Evolutionary conservation across 2,797 vertebrate species (phyloP), one percentile per base, ranked within the genome.

Genomic region (Poecilia wingei): DNA sequence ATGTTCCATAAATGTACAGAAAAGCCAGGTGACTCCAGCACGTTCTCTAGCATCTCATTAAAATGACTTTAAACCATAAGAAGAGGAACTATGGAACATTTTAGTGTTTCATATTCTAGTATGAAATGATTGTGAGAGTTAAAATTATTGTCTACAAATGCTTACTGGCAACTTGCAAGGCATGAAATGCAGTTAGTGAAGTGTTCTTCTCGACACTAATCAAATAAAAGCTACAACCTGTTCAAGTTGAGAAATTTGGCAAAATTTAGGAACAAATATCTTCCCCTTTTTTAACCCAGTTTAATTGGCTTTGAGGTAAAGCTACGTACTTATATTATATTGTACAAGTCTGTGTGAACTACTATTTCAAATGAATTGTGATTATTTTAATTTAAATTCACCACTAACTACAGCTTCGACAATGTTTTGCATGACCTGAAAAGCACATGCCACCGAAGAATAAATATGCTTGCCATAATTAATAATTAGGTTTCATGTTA

Each of bases 291-390:
- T 53, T 72, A 53, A 49, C 47, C 47, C 6, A 49, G 2, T 64
- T 12, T n/a, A 33, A 68, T 79, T 20, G 57, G n/a, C 47, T 72
- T 33, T 80, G 13, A 41, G 74, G 82, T 46, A 72, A 71, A 83
- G 46, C 13, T 22, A n/a, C 28, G 66, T 10, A 70, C 72, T 74
- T 64, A 49, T 61, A 22, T 73, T 61, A 36, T 25, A 75, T 18
- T 53, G 47, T 41, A 64, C 70, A 72, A 18, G 16, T 39, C 16
- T 66, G 12, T 74, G 75, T 12, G 64, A 69, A 36, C 36, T 5
- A 25, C 43, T n/a, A 66, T 73, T 78, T 36, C 33, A 72, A 41
- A 46, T 79, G 1, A 84, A 66, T 69, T 43, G 36, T 33, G 72
- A 72, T 49, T 12, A 81, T 61, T 41, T 39, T 71, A 7, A 1